These are phyloP conservation scores for Heteractis magnifica DNA, from an alignment of 92 coral and sea anemone genomes.

Conservation along the genomic window DNA sequence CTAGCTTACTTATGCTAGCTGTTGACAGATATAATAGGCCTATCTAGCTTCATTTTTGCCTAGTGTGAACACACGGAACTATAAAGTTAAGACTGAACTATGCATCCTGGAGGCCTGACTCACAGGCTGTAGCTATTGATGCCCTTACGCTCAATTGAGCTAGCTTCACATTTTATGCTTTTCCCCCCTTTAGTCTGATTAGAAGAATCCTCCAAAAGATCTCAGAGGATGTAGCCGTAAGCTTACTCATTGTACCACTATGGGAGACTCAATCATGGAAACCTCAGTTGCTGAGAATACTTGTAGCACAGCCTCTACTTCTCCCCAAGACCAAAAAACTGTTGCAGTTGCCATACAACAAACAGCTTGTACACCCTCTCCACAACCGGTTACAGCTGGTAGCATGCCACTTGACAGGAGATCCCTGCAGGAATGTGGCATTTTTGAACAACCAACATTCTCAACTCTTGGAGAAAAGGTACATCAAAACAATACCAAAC, in stretches of 20 bases:
- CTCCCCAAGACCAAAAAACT: constrained; percentile 24
- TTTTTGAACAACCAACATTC: constrained; percentile 34
- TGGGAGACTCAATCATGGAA: constrained; percentile 29
- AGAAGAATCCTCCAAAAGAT: constrained; percentile 32
- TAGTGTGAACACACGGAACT: too few relatives aligned
- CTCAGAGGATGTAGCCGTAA: constrained; percentile 24
- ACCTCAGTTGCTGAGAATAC: constrained; percentile 26
- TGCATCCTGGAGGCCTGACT: constrained; percentile 45
- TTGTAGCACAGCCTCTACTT: constrained; percentile 22
- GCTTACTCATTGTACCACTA: constrained; percentile 33
- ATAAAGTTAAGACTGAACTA: constrained; percentile 20
- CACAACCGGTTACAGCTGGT: constrained; percentile 32
- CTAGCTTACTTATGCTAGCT: too few relatives aligned
- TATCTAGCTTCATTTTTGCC: too few relatives aligned
- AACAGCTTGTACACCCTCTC: constrained; percentile 24
- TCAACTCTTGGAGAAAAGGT: constrained; percentile 26
- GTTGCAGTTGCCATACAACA: constrained; percentile 27
- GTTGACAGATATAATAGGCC: too few relatives aligned
- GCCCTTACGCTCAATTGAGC: constrained; percentile 19
- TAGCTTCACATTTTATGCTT: constrained; percentile 22
- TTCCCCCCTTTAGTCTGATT: constrained; percentile 32
- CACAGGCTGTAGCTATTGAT: constrained; percentile 33
- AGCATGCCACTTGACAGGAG: constrained; percentile 43
- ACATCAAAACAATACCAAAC: constrained; percentile 33
- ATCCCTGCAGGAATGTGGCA: constrained; percentile 24